These are phyloP conservation scores for Hylaeus anthracinus DNA, from an alignment of 1,140 invertebrate genomes.

Conservation along the genomic window DNA sequence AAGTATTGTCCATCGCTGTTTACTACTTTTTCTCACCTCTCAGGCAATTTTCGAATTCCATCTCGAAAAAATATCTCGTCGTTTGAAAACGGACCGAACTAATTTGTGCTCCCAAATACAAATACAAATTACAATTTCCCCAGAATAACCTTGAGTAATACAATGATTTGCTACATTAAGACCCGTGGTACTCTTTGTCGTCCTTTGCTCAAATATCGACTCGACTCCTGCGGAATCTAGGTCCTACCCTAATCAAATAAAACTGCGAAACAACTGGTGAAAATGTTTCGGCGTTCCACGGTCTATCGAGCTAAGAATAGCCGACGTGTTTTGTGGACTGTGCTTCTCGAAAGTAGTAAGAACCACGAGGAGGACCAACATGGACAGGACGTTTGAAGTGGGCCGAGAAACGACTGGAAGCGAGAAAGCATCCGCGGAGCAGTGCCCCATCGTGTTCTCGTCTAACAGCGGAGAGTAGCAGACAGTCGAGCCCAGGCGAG, in stretches of 20 bases:
- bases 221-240: neutral
- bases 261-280: slow-evolving; percentile 4
- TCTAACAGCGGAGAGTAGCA: slow-evolving; percentile 17
- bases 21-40: too few species aligned
- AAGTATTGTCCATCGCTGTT: too few species aligned
- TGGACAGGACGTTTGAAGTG: slow-evolving; percentile 65
- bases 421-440: slow-evolving; percentile 42
- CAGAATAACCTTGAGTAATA: too few species aligned
- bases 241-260: neutral
- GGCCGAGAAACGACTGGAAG: slow-evolving; percentile 57
- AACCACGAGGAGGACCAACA: slow-evolving; percentile 48
- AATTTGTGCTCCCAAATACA: too few species aligned
- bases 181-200: neutral
- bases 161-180: too few species aligned
- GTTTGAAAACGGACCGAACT: too few species aligned
- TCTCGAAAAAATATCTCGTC: too few species aligned
- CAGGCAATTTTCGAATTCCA: too few species aligned
- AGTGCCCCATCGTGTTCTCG: slow-evolving; percentile 49
- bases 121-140: too few species aligned
- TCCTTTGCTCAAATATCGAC: neutral
- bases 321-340: slow-evolving; percentile 13
- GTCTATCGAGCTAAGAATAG: neutral
- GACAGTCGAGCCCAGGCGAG: slow-evolving; percentile 46
- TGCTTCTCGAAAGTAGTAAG: slow-evolving; percentile 42
- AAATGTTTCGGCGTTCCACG: slow-evolving; percentile 29